Conservation (phyloP, 1,140 invertebrate species). For the Drosophila lowei region DNA sequence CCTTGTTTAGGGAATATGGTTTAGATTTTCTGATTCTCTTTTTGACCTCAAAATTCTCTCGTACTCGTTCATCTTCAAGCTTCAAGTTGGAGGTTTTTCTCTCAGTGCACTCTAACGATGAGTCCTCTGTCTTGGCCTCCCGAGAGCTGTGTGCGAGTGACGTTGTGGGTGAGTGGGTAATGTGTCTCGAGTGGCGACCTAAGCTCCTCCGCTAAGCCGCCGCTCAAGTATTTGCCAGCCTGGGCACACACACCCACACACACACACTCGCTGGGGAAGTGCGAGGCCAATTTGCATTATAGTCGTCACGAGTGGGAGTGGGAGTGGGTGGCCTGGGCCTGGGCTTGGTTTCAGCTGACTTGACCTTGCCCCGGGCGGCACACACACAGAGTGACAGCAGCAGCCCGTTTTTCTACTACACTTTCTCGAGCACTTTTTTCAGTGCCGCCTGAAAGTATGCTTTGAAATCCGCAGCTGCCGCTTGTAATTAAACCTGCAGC, state of each 20-base stretch:
- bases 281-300: slow-evolving; percentile 77
- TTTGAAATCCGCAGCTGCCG: slow-evolving; percentile 47
- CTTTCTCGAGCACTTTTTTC: slow-evolving; percentile 80
- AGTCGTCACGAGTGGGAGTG: slow-evolving; percentile 52
- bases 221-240: slow-evolving; percentile 69
- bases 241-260: slow-evolving; percentile 49
- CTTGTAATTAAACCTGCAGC: slow-evolving; percentile 69
- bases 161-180: slow-evolving; percentile 28
- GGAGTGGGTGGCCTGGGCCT: too few species aligned
- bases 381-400: slow-evolving; percentile 1
- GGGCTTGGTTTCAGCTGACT: slow-evolving; percentile 20
- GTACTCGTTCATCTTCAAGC: too few species aligned
- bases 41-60: too few species aligned
- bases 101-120: neutral
- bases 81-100: too few species aligned
- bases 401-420: slow-evolving; percentile 75
- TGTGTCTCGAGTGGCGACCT: slow-evolving; percentile 53
- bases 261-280: neutral
- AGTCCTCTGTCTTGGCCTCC: slow-evolving; percentile 6
- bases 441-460: slow-evolving; percentile 72
- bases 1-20: too few species aligned
- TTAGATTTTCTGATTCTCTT: too few species aligned
- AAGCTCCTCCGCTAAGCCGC: slow-evolving; percentile 36
- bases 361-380: slow-evolving; percentile 57
- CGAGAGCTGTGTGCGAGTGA: neutral